Base-by-base conservation (phyloP, 2,888 invertebrate species). In the Zaprionus obscuricornis region DNA sequence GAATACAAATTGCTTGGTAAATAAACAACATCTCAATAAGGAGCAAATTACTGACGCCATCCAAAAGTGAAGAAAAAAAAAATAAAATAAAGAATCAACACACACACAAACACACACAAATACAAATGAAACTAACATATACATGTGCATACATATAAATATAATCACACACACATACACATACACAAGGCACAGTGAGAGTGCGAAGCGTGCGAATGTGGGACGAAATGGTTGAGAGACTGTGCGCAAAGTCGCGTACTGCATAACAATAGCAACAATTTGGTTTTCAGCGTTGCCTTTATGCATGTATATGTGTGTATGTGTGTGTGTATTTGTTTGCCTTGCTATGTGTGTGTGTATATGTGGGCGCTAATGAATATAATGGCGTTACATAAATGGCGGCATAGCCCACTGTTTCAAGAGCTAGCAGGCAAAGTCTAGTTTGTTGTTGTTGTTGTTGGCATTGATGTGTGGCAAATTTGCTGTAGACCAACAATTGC, bases 21-120 rank as follows among this genome's bases (percentile, higher is more conserved):
- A 83, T 85, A 85, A 85, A 83, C 85, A 83, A 85, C 85, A 85
- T 83, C 86, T 83, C 84, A 83, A 83, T 85, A 83, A 83, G 85
- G 82, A 76, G 85, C 84, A 79, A 83, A 83, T 83, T 85, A 83
- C 85, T 71, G 74, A 84, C 85, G 77, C 75, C 84, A 81, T 42
- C 65, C 69, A 83, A 73, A 79, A 49, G 49, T 56, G 65, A 63
- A 64, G 64, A 37, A 36, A 10, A n/a, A 10, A 17, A 18, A 24
- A 36, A 14, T 17, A 45, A 49, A 50, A 39, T 63, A 72, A 73
- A 62, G 73, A 66, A 66, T 64, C 66, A 66, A 74, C 74, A 60
- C 49, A 29, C 36, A 18, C 39, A 27, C 51, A 43, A 49, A 39
- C 46, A 65, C 51, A 50, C 42, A 29, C 22, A 49, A 8, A 16